Conservation (phyloP, 2,888 invertebrate genomes). For the Xestia c-nigrum region DNA sequence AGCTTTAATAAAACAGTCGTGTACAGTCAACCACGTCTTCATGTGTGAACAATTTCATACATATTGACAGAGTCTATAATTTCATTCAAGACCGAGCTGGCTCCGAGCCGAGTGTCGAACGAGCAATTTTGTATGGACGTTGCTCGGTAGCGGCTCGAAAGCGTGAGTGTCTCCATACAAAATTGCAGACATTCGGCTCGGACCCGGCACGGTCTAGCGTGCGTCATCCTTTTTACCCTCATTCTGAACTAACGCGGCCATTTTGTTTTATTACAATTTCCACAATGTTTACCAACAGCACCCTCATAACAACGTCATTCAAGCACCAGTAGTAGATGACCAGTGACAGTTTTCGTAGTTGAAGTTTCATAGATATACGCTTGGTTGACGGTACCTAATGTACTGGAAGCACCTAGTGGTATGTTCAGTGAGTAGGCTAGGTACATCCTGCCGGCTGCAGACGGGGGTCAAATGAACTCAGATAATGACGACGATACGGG, state of each 20-base stretch:
- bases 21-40: constrained; percentile 14
- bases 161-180: too few species aligned
- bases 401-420: constrained; percentile 42
- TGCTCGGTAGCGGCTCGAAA: too few species aligned
- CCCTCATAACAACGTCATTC: not conserved
- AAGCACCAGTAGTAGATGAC: not conserved
- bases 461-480: constrained; percentile 79
- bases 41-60: not conserved
- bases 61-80: not conserved
- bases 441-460: constrained; percentile 70
- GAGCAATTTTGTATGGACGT: too few species aligned
- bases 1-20: not conserved
- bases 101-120: too few species aligned
- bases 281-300: not conserved
- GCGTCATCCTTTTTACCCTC: not conserved
- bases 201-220: too few species aligned
- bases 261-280: not conserved
- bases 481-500: constrained; percentile 70
- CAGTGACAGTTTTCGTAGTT: not conserved
- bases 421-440: constrained; percentile 59
- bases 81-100: too few species aligned
- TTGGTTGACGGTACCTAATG: constrained; percentile 21
- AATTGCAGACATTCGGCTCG: too few species aligned
- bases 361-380: not conserved
- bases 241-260: not conserved